Conservation (phyloP, 2,797 vertebrate genomes). For the Fundulus diaphanus region DNA sequence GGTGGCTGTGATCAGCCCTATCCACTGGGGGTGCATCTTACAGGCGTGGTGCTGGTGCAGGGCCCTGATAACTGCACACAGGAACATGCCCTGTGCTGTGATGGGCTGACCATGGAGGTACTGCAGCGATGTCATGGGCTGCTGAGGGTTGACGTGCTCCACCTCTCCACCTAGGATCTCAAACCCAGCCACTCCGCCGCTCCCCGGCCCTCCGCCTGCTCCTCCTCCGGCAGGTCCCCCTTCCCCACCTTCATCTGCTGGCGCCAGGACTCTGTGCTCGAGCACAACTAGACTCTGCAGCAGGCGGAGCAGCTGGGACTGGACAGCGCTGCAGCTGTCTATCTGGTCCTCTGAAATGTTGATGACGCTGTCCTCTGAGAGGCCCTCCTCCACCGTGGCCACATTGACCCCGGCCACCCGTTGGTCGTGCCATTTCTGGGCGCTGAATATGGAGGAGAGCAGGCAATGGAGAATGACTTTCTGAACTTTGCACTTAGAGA, state of each 20-base stretch:
- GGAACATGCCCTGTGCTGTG: slow-evolving; percentile 98
- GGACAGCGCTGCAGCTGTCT: slow-evolving; percentile 92
- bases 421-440: slow-evolving; percentile 97
- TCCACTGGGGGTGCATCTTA: slow-evolving; percentile 99
- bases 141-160: slow-evolving; percentile 95
- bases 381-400: slow-evolving; percentile 91
- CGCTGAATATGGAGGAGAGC: slow-evolving; percentile 95
- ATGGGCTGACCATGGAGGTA: slow-evolving; percentile 97
- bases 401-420: slow-evolving; percentile 85
- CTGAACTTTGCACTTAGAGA: slow-evolving; percentile 98
- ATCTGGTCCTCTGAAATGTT: slow-evolving; percentile 97
- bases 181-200: slow-evolving; percentile 84
- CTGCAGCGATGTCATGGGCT: slow-evolving; percentile 95
- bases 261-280: slow-evolving; percentile 91
- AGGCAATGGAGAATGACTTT: slow-evolving; percentile 97
- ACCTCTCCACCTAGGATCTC: slow-evolving; percentile 91
- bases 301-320: slow-evolving; percentile 93
- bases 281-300: slow-evolving; percentile 94
- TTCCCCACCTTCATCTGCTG: slow-evolving; percentile 88
- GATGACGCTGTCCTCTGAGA: slow-evolving; percentile 96
- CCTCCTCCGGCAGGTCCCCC: slow-evolving; percentile 81
- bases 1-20: slow-evolving; percentile 93
- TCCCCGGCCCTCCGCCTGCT: slow-evolving; percentile 81
- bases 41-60: slow-evolving; percentile 96
- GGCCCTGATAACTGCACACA: slow-evolving; percentile 95